Percentiles rank a stretch among this genome's conserved stretches.
Evolutionary conservation across 2,113 vertebrate species (phyloP).

Genomic region (Calidris pugnax): DNA sequence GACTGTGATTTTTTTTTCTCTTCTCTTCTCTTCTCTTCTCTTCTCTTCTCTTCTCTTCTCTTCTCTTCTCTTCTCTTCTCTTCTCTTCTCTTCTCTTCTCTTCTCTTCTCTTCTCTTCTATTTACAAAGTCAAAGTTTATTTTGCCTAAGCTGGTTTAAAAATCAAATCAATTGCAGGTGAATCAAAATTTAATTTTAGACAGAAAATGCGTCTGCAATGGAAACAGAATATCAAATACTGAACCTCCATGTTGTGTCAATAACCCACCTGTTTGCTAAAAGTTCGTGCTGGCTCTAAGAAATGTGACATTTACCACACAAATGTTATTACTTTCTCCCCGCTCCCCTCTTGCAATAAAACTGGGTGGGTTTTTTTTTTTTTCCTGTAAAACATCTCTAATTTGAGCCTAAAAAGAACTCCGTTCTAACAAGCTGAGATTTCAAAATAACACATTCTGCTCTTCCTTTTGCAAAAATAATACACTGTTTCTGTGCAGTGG

Average conservation of each 20-base stretch:
- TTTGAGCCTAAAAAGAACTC: neutral
- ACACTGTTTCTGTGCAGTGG: neutral
- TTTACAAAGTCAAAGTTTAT: neutral
- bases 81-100: too few species aligned
- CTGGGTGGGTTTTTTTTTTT: neutral
- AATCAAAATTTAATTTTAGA: neutral
- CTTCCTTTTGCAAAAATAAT: neutral
- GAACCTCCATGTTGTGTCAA: neutral
- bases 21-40: too few species aligned
- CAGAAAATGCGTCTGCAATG: neutral
- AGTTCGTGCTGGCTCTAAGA: neutral
- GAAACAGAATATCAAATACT: neutral
- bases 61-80: too few species aligned
- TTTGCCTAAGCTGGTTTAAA: neutral
- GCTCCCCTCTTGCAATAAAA: neutral
- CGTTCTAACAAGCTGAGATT: neutral
- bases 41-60: too few species aligned
- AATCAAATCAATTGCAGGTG: neutral
- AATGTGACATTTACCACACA: neutral
- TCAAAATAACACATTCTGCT: neutral
- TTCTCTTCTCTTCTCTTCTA: neutral
- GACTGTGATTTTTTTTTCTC: neutral
- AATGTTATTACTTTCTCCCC: neutral
- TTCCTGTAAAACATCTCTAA: neutral
- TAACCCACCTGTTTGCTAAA: neutral